These are phyloP conservation scores for Collichthys lucidus DNA, from an alignment of 2,113 vertebrate species.

Conservation along the genomic window DNA sequence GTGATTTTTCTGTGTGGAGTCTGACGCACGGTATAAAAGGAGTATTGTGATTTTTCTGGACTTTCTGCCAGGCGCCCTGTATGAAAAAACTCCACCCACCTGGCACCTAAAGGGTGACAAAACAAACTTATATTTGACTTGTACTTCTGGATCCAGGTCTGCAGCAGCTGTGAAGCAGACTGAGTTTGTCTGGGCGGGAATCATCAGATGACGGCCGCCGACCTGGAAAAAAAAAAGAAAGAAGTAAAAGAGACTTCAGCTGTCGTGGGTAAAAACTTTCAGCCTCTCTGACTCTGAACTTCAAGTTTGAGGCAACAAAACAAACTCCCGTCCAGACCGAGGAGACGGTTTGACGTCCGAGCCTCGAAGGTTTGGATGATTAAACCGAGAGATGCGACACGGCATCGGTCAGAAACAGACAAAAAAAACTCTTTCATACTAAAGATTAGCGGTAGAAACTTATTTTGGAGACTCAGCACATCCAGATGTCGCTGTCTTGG, in stretches of 20 bases:
- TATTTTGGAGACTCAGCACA: constrained; percentile 34
- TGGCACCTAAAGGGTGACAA: neutral
- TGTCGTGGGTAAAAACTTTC: constrained; percentile 12
- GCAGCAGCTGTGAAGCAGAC: constrained; percentile 53
- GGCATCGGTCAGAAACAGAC: constrained; percentile 13
- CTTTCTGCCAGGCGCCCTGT: neutral
- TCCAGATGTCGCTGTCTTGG: constrained; percentile 31
- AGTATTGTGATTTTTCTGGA: neutral
- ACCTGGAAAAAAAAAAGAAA: neutral
- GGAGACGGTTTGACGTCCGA: neutral
- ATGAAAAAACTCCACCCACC: constrained; percentile 3
- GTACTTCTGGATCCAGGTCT: constrained; percentile 47
- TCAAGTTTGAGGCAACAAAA: neutral
- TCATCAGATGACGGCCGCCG: neutral
- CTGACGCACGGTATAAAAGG: neutral
- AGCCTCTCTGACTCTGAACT: constrained; percentile 21
- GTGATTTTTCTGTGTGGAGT: neutral
- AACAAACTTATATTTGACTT: neutral
- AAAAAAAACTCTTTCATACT: constrained; percentile 38
- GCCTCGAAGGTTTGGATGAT: neutral
- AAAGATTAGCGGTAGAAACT: constrained; percentile 34
- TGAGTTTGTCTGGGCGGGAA: constrained; percentile 25
- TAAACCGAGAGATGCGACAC: neutral
- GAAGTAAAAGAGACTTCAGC: constrained; percentile 3
- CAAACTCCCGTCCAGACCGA: constrained; percentile 21